Conservation (phyloP, 2,888 invertebrate genomes). For the Cheilosia variabilis region DNA sequence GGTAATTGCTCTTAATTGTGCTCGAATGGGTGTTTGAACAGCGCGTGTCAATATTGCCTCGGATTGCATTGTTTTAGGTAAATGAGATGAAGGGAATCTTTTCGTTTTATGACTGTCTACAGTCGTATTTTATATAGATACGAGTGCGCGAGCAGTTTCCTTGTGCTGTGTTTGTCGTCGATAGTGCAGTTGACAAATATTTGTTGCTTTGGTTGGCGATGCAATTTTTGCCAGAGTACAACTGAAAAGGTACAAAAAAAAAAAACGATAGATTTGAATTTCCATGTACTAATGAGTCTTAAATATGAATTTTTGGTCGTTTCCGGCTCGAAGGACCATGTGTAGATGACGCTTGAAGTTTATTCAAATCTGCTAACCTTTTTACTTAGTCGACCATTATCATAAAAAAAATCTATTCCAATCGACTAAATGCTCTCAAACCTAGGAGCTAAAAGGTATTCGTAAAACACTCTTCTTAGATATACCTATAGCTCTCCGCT, state of each 20-base stretch:
- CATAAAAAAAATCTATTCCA: too few relatives aligned
- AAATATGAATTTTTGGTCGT: too few relatives aligned
- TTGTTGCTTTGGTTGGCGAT: constrained; percentile 2
- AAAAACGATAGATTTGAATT: too few relatives aligned
- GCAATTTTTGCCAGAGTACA: neutral
- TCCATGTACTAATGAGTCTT: too few relatives aligned
- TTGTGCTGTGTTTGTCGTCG: constrained; percentile 17
- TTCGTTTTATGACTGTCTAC: constrained; percentile 20
- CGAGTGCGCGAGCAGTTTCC: neutral
- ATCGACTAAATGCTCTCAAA: too few relatives aligned
- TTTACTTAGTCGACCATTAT: too few relatives aligned
- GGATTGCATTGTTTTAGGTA: constrained; percentile 44
- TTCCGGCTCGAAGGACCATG: too few relatives aligned
- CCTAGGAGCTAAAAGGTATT: too few relatives aligned
- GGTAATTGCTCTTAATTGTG: constrained; percentile 62
- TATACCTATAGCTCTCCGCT: too few relatives aligned
- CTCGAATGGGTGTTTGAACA: constrained; percentile 58
- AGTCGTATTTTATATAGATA: constrained; percentile 14
- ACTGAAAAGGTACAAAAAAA: rapidly evolving
- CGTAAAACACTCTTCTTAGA: too few relatives aligned
- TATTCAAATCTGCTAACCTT: too few relatives aligned
- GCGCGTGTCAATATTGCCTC: constrained; percentile 59
- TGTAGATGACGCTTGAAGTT: too few relatives aligned
- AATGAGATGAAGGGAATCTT: constrained; percentile 28
- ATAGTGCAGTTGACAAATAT: constrained; percentile 57